Conservation (phyloP, 2,113 vertebrate species). For the Amphiprion ocellaris region DNA sequence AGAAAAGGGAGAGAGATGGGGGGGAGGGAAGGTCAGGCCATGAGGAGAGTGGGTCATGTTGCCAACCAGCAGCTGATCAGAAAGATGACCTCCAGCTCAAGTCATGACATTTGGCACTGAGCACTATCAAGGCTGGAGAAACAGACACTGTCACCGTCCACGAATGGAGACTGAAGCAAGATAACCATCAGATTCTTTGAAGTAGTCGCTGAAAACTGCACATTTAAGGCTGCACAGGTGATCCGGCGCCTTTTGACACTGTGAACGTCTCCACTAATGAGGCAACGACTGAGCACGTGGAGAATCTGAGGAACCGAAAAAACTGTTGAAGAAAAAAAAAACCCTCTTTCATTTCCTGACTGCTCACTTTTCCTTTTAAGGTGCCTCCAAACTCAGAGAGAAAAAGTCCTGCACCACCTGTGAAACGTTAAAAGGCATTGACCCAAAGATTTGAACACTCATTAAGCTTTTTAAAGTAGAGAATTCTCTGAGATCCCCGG, state of each 20-base stretch:
- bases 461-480: constrained; percentile 72
- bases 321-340: not conserved
- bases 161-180: constrained; percentile 12
- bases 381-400: constrained; percentile 41
- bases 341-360: constrained; percentile 69
- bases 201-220: constrained; percentile 14
- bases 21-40: constrained; percentile 18
- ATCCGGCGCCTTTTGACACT: constrained; percentile 3
- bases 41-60: constrained; percentile 53
- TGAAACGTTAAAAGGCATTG: constrained; percentile 75
- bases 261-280: constrained; percentile 50
- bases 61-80: constrained; percentile 45
- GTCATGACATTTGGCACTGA: constrained; percentile 62
- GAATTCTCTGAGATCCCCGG: constrained; percentile 66
- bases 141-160: constrained; percentile 46
- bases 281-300: constrained; percentile 23
- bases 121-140: constrained; percentile 33
- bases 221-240: constrained; percentile 12
- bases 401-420: constrained; percentile 69
- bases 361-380: constrained; percentile 58
- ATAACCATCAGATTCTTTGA: constrained; percentile 39
- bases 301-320: constrained; percentile 19
- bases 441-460: constrained; percentile 73
- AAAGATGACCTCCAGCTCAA: constrained; percentile 58
- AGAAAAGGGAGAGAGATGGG: not conserved